Percentiles rank a stretch among this genome's conserved stretches.
Evolutionary conservation across 2,113 vertebrate species (phyloP).

Genomic region (Lophura nycthemera): DNA sequence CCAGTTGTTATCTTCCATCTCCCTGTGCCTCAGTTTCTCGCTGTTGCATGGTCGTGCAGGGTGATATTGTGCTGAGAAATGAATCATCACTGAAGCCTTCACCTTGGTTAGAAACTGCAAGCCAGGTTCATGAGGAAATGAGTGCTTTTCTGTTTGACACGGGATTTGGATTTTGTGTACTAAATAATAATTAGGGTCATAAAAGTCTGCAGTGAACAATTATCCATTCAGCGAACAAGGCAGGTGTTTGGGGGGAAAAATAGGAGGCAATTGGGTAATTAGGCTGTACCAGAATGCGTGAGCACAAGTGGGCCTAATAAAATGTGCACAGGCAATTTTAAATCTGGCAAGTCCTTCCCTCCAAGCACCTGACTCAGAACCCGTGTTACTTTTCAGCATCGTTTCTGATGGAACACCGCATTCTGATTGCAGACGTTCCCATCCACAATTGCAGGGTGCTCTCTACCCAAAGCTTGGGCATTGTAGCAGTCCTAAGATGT

Average conservation of each 20-base stretch:
- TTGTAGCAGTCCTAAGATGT: background rate
- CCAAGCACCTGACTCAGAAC: slow-evolving; percentile 19
- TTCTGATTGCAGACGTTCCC: background rate
- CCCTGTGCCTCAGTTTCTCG: background rate
- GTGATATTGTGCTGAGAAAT: background rate
- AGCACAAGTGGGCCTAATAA: slow-evolving; percentile 35
- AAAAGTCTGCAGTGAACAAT: slow-evolving; percentile 53
- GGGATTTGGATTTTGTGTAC: background rate
- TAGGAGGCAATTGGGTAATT: slow-evolving; percentile 52
- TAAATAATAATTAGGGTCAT: slow-evolving; percentile 61
- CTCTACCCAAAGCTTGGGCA: background rate
- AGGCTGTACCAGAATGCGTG: slow-evolving; percentile 2
- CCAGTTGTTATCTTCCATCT: background rate
- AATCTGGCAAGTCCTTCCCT: background rate
- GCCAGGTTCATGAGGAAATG: slow-evolving; percentile 18
- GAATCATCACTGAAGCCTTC: background rate
- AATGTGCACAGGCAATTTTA: slow-evolving; percentile 58
- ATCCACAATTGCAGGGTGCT: background rate
- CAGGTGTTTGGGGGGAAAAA: slow-evolving; percentile 48
- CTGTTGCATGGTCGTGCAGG: background rate
- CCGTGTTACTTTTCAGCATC: background rate
- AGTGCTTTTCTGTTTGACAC: background rate
- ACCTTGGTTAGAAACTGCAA: background rate
- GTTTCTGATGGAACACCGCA: background rate
- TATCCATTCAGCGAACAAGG: slow-evolving; percentile 44